Base-by-base conservation (phyloP, 2,888 invertebrate species). In the Drosophila vallismaia region DNA sequence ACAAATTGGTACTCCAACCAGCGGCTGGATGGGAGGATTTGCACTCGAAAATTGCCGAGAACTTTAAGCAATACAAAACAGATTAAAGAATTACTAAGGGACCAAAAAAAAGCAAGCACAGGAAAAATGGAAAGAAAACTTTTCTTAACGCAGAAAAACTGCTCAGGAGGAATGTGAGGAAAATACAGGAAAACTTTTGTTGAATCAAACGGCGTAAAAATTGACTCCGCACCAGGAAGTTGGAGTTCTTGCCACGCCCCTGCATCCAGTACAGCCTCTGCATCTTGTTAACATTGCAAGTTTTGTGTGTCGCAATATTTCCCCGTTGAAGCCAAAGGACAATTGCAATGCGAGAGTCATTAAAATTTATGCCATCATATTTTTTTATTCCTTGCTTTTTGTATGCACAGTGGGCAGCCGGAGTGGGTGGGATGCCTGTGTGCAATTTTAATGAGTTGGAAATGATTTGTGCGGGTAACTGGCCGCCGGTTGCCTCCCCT, bases 381-480 rank as follows among this genome's bases (percentile, higher is more conserved):
- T 40, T 64, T 63, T 64, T 49, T 49, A 40, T 24, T 45, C 44
- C 8, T 28, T 44, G 29, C 68, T 49, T 26, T 48, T 58, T 52
- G 59, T 48, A 38, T 45, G 44, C 51, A 63, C 36, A 45, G 59
- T 12, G 53, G 45, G 36, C 33, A 53, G 14, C n/a, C 5, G 46
- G 26, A 36, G 36, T 40, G 5, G 54, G 46, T n/a, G 44, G 40
- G 46, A 51, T 9, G 46, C 28, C 51, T 70, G 77, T 76, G 73
- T 76, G 85, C 85, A 86, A 77, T 86, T 86, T 86, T 86, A 86
- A 86, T 88, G 86, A 86, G 86, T 86, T 86, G 88, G 85, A 86
- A 86, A 81, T 86, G 85, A 88, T 88, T 86, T 84, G 79, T 81
- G 78, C 54, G 74, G 75, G 72, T 71, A 82, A 78, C 67, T 73